Evolutionary conservation across 37 sponge, comb jelly and placozoan species (phyloP), one percentile per base, ranked within the genome.

Genomic region (Geodia barretti): DNA sequence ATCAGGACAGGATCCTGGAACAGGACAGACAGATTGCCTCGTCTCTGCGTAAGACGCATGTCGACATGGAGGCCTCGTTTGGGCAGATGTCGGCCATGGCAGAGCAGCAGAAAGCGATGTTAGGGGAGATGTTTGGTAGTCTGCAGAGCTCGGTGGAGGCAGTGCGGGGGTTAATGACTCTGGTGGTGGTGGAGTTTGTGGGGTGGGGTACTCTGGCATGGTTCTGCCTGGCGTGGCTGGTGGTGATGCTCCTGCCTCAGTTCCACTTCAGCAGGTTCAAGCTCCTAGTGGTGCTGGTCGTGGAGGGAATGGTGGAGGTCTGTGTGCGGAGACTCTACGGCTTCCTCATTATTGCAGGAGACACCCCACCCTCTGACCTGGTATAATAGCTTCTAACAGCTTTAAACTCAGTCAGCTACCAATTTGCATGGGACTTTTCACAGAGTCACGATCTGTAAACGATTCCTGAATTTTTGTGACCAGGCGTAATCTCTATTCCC

Each of bases 21-120:
- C 87, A 86, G 32, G 87, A 86, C 41, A 41, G 74, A 5, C 62
- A 74, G 75, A 86, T 86, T 25, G 80, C 87, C 30, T 36, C 37
- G 8, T 74, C 87, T 23, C 68, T 86, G 33, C 28, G 28, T 30
- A 47, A 70, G 43, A 79, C 80, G 21, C 40, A 54, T 0, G 1
- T 35, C 20, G 39, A 43, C 75, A 75, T 84, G 77, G 77, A 67
- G 35, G 14, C 38, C 5, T 29, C 66, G 0, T 80, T 86, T 43
- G 31, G 32, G 7, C 75, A 79, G 34, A 74, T 86, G 80, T 29
- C 21, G 11, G 87, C 74, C 20, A 79, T 75, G 80, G 87, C 87
- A 2, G 75, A 79, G 69, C 72, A 79, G 41, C 87, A 86, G 75
- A 79, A 86, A 47, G 25, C 64, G 11, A 64, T 86, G 23, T 62